Evolutionary conservation across 2,888 invertebrate genomes (phyloP).

Genomic region (Phytoseiulus persimilis): DNA sequence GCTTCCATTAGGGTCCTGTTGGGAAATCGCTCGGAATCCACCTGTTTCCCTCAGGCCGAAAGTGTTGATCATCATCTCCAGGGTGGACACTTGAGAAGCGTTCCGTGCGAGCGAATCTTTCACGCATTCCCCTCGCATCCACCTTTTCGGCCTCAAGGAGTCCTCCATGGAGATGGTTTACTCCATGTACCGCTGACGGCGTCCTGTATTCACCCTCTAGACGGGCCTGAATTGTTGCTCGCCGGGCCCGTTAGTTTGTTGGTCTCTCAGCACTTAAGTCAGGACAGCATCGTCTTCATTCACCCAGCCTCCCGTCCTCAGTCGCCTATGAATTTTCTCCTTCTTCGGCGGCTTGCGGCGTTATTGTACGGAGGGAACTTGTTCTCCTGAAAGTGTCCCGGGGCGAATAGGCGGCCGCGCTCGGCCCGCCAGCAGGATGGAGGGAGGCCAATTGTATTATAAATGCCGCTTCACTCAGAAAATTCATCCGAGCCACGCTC

Average conservation of each 20-base stretch:
- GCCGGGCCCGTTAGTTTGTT: neutral
- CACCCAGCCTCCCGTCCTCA: neutral
- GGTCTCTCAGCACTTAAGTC: neutral
- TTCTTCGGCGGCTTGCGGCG: neutral
- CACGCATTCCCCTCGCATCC: too few species aligned
- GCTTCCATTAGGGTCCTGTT: too few species aligned
- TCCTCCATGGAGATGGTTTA: too few species aligned
- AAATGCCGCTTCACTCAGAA: neutral
- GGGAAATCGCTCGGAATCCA: too few species aligned
- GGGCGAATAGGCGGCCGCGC: neutral
- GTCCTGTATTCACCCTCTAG: too few species aligned
- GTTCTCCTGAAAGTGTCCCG: constrained; percentile 5
- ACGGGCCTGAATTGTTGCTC: too few species aligned
- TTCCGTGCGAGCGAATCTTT: too few species aligned
- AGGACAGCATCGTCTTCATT: neutral
- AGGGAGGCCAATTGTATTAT: constrained; percentile 5
- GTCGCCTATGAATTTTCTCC: neutral
- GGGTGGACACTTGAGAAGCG: too few species aligned
- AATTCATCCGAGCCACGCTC: neutral
- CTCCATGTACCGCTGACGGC: too few species aligned
- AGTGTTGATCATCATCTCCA: too few species aligned
- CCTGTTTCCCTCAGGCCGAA: too few species aligned
- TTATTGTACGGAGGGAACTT: neutral
- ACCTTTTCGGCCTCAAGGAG: too few species aligned
- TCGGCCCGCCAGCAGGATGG: neutral